These are phyloP conservation scores for Piezodorus guildinii DNA, from an alignment of 1,140 invertebrate genomes.

Conservation along the genomic window DNA sequence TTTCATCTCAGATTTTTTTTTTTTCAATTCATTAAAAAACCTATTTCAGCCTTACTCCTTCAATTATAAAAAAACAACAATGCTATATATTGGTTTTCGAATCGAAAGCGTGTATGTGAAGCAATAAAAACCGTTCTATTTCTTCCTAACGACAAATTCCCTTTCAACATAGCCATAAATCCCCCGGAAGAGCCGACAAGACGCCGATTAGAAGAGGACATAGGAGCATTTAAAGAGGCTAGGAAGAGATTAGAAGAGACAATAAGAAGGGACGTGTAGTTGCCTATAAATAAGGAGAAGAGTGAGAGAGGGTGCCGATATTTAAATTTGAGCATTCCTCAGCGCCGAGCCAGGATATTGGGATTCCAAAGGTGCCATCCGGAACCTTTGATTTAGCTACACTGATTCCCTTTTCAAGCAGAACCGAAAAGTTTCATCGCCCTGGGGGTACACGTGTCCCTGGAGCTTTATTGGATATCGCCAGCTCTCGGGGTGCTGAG, in stretches of 20 bases:
- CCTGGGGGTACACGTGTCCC: neutral
- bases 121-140: too few relatives aligned
- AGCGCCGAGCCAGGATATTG: slow-evolving; percentile 9
- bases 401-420: neutral
- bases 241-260: neutral
- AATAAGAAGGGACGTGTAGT: neutral
- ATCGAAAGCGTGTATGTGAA: too few relatives aligned
- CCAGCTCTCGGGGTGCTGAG: neutral
- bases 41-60: too few relatives aligned
- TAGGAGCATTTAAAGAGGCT: neutral
- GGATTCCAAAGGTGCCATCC: too few relatives aligned
- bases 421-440: neutral
- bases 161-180: too few relatives aligned
- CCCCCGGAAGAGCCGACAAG: too few relatives aligned
- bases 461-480: neutral
- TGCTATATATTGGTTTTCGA: too few relatives aligned
- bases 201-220: neutral
- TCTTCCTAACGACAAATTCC: too few relatives aligned
- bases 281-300: neutral
- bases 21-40: too few relatives aligned
- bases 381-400: slow-evolving; percentile 5
- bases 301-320: neutral
- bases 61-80: too few relatives aligned
- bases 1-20: too few relatives aligned
- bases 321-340: slow-evolving; percentile 17